These are phyloP conservation scores for Odontamblyopus lacepedii DNA, from an alignment of 2,797 vertebrate genomes.

Conservation along the genomic window DNA sequence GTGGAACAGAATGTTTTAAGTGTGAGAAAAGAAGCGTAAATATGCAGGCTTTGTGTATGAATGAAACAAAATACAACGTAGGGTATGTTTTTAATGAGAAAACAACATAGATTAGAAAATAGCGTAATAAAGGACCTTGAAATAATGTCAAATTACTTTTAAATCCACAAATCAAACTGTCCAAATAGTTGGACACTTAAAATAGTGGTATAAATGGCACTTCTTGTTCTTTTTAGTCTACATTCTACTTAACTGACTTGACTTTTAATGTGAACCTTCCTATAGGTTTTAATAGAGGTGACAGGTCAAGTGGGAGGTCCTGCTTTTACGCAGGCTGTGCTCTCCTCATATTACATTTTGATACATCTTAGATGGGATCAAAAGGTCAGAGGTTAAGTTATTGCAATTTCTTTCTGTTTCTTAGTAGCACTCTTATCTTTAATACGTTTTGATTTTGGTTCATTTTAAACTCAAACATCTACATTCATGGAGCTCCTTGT, in stretches of 20 bases:
- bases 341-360: background rate
- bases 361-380: background rate
- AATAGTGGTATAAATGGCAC: background rate
- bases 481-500: background rate
- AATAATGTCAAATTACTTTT: too few relatives aligned
- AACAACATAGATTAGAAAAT: too few relatives aligned
- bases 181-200: background rate
- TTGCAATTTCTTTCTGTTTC: background rate
- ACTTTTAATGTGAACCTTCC: background rate
- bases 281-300: background rate
- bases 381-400: background rate
- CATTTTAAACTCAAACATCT: background rate
- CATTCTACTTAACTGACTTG: background rate
- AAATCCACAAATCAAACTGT: too few relatives aligned
- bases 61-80: too few relatives aligned
- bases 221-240: background rate
- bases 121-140: too few relatives aligned
- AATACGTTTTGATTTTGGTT: background rate
- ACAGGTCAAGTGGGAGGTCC: background rate
- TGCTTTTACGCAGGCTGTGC: background rate
- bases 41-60: too few relatives aligned
- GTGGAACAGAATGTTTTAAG: too few relatives aligned
- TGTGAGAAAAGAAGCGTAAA: too few relatives aligned
- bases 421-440: background rate
- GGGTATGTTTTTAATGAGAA: too few relatives aligned